Base-by-base conservation (phyloP, 2,888 invertebrate genomes). In the Fragum whitleyi region DNA sequence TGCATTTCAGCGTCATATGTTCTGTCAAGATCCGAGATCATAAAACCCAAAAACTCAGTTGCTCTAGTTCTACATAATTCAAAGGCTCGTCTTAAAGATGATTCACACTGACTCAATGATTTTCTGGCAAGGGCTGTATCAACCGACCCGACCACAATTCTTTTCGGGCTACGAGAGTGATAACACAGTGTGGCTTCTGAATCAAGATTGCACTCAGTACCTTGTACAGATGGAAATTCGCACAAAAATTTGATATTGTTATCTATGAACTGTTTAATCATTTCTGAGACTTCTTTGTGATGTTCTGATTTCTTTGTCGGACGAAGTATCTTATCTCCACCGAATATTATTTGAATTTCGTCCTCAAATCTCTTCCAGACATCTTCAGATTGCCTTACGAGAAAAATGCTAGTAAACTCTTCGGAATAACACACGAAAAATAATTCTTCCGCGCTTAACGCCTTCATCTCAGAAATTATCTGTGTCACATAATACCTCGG, bases 391-490 rank as follows among this genome's bases (percentile, higher is more conserved):
- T 36, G 72, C 0, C 28, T 47, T 9, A 80, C 19, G 36, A 71
- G 36, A 23, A 77, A 77, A 26, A 83, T 28, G 16, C 77, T 77
- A 2, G 83, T 36, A 42, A 69, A 68, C 69, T 75, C 70, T 29
- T 76, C 28, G 2, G 83, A 70, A 53, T 79, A 83, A 6, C 75
- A 76, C 3, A 76, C 55, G 62, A 72, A 83, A 16, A 75, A 36
- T 1, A 80, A 39, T 16, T n/a, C 1, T 6, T 59, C 28, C 23
- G 47, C 47, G 19, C 74, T 47, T 16, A 83, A n/a, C 2, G 71
- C 80, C 29, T 55, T 21, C 83, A 83, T 83, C 61, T 83, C 83
- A 14, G 61, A 32, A 3, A 79, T 32, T 69, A 72, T 47, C 26
- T 77, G 77, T 9, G 57, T 36, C 6, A 77, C 69, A 61, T 81